Conservation (phyloP, 2,113 vertebrate species). For the Centropristis striata region DNA sequence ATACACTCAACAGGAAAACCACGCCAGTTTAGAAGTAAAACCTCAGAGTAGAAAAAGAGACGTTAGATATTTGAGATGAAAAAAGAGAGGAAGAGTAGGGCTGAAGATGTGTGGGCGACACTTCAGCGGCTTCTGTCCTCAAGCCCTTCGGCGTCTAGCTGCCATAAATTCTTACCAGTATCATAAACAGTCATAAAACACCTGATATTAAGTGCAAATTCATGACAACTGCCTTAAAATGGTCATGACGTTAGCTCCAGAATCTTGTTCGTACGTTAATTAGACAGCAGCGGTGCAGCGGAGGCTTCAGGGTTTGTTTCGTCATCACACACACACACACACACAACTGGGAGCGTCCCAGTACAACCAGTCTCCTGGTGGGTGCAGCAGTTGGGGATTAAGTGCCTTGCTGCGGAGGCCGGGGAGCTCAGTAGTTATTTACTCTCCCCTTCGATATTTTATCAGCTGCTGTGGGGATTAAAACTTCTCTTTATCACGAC, state of each 20-base stretch:
- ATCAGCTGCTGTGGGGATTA: neutral
- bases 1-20: constrained; percentile 94
- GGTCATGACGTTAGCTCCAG: constrained; percentile 17
- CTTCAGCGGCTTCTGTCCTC: constrained; percentile 25
- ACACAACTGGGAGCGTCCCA: constrained; percentile 1
- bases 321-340: neutral
- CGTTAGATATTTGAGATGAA: neutral
- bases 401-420: constrained; percentile 45
- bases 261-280: neutral
- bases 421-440: neutral
- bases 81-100: constrained; percentile 19
- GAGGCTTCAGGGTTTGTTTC: neutral
- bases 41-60: neutral
- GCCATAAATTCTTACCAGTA: constrained; percentile 53
- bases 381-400: constrained; percentile 22
- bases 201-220: neutral
- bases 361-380: constrained; percentile 3
- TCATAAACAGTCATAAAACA: constrained; percentile 62
- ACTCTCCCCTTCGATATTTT: neutral
- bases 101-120: constrained; percentile 46
- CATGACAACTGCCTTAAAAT: constrained; percentile 66
- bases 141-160: constrained; percentile 44
- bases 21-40: constrained; percentile 87
- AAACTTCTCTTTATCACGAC: neutral
- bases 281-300: constrained; percentile 7